These are phyloP conservation scores for Cavia aperea DNA, from an alignment of 2,113 vertebrate genomes.

Conservation along the genomic window DNA sequence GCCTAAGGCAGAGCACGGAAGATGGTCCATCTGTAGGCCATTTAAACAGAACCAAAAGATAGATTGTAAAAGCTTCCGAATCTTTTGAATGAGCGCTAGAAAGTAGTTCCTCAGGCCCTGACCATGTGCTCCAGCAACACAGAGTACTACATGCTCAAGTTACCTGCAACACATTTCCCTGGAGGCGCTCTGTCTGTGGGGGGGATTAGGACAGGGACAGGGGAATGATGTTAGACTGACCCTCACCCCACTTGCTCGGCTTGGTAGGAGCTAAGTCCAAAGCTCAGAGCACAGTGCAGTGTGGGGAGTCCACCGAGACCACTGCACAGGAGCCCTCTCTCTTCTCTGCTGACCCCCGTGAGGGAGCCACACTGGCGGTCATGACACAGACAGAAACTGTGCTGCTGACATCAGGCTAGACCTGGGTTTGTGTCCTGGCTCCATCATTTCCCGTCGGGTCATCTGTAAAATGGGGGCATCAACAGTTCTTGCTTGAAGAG, in stretches of 20 bases:
- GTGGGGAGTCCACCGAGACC: background rate
- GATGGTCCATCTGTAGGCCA: background rate
- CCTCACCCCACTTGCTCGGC: background rate
- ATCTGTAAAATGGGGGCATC: background rate
- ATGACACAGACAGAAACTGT: background rate
- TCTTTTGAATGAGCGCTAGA: constrained; percentile 37
- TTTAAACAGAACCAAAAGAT: constrained; percentile 27
- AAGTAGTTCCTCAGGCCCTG: constrained; percentile 1
- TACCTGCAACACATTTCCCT: background rate
- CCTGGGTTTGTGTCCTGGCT: background rate
- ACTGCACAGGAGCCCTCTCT: background rate
- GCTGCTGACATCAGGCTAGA: background rate
- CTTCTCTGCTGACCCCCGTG: background rate
- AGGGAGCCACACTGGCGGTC: too few species aligned
- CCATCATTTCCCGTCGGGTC: background rate
- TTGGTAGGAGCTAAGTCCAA: background rate
- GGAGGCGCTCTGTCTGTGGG: background rate
- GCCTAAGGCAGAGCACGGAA: background rate
- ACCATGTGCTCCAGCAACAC: constrained; percentile 3
- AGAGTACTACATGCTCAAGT: background rate
- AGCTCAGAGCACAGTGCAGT: background rate
- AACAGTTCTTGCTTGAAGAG: background rate
- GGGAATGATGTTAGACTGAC: background rate
- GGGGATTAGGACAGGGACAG: background rate
- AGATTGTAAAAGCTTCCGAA: background rate